Evolutionary conservation across 2,113 vertebrate species (phyloP), one percentile per base, ranked within the genome.

Genomic region (Eurypyga helias): DNA sequence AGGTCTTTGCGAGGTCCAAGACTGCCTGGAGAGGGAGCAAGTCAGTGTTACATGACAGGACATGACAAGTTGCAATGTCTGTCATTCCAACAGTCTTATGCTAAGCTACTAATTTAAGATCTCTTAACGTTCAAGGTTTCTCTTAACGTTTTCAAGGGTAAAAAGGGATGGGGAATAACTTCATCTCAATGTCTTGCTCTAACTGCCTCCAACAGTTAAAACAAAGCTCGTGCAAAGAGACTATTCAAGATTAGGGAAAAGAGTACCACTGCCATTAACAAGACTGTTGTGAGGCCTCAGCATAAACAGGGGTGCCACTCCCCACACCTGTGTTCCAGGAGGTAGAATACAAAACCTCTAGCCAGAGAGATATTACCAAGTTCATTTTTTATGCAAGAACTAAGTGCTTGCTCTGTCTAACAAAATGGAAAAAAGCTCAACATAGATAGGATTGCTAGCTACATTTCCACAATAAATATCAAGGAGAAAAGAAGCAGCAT

Each of bases 401-500:
- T 60, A 49, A 73, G 34, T 86, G 6, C 41, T 83, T 83, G 12
- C 4, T 67, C 52, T 80, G 60, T 7, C 36, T 72, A 49, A 25
- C 23, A 94, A 80, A 90, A 88, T 18, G 51, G 36, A 75, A 88
- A 73, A 94, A 75, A 38, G 2, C 20, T 91, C 13, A 45, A 58
- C 34, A 41, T 6, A 79, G 61, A 60, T 7, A 90, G 23, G 25
- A 76, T 83, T 90, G 54, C 15, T 66, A 83, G 66, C 45, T 90
- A 36, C 58, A 64, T 83, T 23, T 41, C 38, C 41, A 73, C 58
- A 83, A 58, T 73, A 90, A 93, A 88, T 92, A 96, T 54, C 83
- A 93, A 90, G 81, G 92, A 94, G 82, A 87, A 93, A 91, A 90
- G 69, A 70, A 66, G 67, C 1, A 38, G 36, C 83, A 83, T 89